Conservation (phyloP, 37 sponge, comb jelly and placozoan species). For the Lycopodina hypogea region DNA sequence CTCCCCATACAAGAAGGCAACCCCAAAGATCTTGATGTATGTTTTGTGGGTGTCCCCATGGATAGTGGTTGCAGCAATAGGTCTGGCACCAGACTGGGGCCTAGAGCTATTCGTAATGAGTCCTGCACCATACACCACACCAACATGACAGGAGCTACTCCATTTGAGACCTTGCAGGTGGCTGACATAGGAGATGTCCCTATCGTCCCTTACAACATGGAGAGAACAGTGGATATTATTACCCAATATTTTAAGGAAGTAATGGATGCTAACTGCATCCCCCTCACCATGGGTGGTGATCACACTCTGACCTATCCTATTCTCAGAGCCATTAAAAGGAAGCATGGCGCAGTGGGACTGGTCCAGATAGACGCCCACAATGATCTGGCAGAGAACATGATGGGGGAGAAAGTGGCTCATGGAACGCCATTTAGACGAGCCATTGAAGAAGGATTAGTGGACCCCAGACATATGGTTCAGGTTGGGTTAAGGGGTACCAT, state of each 20-base stretch:
- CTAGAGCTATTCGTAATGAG: constrained; percentile 43
- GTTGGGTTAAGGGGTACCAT: constrained; percentile 60
- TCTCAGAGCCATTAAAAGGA: constrained; percentile 47
- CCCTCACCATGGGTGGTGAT: constrained; percentile 70
- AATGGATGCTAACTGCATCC: constrained; percentile 37
- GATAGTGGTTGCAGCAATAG: constrained; percentile 47
- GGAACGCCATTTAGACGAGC: constrained; percentile 73
- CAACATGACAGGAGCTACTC: constrained; percentile 48
- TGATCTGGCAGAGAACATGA: constrained; percentile 32
- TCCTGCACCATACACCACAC: constrained; percentile 30
- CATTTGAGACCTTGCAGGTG: constrained; percentile 57
- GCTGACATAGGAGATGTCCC: constrained; percentile 78
- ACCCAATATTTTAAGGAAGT: constrained; percentile 37
- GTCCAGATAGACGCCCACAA: constrained; percentile 77
- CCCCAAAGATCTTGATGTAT: constrained; percentile 44
- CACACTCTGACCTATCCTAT: constrained; percentile 69
- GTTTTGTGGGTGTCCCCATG: constrained; percentile 73
- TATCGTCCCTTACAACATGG: constrained; percentile 48
- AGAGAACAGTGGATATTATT: constrained; percentile 41
- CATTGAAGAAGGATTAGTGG: constrained; percentile 61
- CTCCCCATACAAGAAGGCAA: constrained; percentile 38
- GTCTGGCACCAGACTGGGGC: constrained; percentile 58
- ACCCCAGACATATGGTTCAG: constrained; percentile 46
- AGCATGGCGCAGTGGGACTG: constrained; percentile 61
- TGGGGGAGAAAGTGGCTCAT: constrained; percentile 61